These are phyloP conservation scores for Plodia interpunctella DNA, from an alignment of 1,140 invertebrate genomes.

Conservation along the genomic window DNA sequence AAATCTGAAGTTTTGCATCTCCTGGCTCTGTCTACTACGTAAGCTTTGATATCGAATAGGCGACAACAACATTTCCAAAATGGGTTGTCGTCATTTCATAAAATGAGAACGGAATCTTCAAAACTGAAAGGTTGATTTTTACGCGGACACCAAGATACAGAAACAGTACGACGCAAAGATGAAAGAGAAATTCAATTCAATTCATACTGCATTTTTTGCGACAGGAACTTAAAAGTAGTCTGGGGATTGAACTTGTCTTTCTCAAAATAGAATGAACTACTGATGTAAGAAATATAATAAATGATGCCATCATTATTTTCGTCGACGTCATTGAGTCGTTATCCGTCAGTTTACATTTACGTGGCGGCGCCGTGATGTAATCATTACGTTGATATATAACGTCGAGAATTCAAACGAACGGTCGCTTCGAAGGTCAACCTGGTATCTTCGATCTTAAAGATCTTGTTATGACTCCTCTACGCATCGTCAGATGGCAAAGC, in stretches of 20 bases:
- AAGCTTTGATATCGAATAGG: too few relatives aligned
- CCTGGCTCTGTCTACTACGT: too few relatives aligned
- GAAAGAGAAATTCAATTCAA: too few relatives aligned
- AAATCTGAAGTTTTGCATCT: too few relatives aligned
- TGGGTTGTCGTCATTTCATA: too few relatives aligned
- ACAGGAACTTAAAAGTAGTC: neutral
- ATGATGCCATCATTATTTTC: slow-evolving; percentile 13
- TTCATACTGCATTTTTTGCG: too few relatives aligned
- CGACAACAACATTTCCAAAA: too few relatives aligned
- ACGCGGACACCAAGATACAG: too few relatives aligned
- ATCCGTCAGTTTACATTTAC: neutral
- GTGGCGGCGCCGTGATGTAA: slow-evolving; percentile 13
- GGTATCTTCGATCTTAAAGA: slow-evolving; percentile 26
- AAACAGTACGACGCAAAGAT: too few relatives aligned
- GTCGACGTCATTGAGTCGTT: slow-evolving; percentile 9
- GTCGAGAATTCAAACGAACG: slow-evolving; percentile 44
- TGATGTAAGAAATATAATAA: neutral
- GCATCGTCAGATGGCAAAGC: too few relatives aligned
- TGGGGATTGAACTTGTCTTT: neutral
- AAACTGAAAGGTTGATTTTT: too few relatives aligned
- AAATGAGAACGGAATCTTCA: too few relatives aligned
- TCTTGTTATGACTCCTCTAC: slow-evolving; percentile 28
- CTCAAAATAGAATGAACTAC: neutral
- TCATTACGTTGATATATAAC: slow-evolving; percentile 44
- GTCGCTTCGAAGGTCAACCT: slow-evolving; percentile 42